phyloP scores from a whole-genome alignment of 2,888 invertebrate species.

The Agrilus cyanescens region DNA sequence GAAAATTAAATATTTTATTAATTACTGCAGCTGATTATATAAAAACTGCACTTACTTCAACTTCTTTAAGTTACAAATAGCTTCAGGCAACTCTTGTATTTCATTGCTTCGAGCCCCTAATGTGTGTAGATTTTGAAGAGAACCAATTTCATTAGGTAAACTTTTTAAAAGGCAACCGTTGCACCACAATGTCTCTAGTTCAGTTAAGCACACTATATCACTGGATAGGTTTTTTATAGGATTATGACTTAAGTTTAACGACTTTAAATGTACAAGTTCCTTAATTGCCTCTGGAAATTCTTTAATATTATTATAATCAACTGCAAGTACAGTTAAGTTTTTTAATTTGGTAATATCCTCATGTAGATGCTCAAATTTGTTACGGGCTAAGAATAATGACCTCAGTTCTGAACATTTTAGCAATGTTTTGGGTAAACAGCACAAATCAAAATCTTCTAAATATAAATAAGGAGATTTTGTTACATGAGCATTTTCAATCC shows the following conservation, averaged over 20 bases:
- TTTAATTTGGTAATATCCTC: slow-evolving; percentile 40
- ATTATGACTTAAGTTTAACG: slow-evolving; percentile 56
- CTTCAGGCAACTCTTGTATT: slow-evolving; percentile 43
- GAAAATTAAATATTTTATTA: slow-evolving; percentile 15
- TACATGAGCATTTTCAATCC: slow-evolving; percentile 50
- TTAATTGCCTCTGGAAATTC: slow-evolving; percentile 49
- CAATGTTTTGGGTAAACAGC: slow-evolving; percentile 45
- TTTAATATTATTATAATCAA: slow-evolving; percentile 53
- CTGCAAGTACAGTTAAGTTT: slow-evolving; percentile 47
- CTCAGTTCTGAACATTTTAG: slow-evolving; percentile 45
- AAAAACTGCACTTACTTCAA: slow-evolving; percentile 35
- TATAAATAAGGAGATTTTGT: slow-evolving; percentile 48
- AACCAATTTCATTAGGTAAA: slow-evolving; percentile 50
- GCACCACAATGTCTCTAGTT: slow-evolving; percentile 56
- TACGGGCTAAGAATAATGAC: slow-evolving; percentile 52
- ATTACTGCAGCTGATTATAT: not conserved
- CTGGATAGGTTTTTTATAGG: slow-evolving; percentile 45
- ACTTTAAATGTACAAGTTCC: slow-evolving; percentile 44
- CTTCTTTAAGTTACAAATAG: slow-evolving; percentile 43
- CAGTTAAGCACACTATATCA: slow-evolving; percentile 46
- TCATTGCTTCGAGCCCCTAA: slow-evolving; percentile 56
- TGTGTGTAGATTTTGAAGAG: slow-evolving; percentile 47
- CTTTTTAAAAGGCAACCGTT: slow-evolving; percentile 44
- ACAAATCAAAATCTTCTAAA: slow-evolving; percentile 52
- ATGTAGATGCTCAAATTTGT: slow-evolving; percentile 44